Base-by-base conservation (phyloP, 2,888 invertebrate genomes). In the Nematopogon swammerdamellus region DNA sequence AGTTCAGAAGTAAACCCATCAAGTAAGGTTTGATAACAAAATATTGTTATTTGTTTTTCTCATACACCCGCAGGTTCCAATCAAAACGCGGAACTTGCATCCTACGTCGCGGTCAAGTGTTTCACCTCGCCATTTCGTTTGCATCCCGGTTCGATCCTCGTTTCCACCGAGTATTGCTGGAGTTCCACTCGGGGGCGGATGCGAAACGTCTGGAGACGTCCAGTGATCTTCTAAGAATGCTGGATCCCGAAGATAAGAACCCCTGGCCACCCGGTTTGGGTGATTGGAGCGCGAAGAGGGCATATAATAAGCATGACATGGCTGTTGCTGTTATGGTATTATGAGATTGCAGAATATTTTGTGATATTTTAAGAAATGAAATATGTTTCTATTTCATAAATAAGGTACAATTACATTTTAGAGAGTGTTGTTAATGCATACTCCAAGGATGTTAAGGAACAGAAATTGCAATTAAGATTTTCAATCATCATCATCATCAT, bases 31-130 rank as follows among this genome's bases (percentile, higher is more conserved):
- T 25, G 8, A 25, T 25, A 25, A 25, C 5, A 25, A 25, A 25
- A 25, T 25, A 25, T 25, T 25, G 8, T 25, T 25, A 25, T 25
- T 25, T 25, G 8, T 25, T 25, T 25, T n/a, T n/a, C n/a, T n/a
- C n/a, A n/a, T n/a, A n/a, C n/a, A n/a, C n/a, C 25, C 25, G 25
- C 57, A 53, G 84, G 51, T 72, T 82, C 1, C 72, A 82, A 49
- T 61, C 72, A 52, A 72, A 80, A 19, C 69, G 73, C 48, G 75
- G 82, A 3, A 73, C 70, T 1, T 72, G 83, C 1, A 75, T 87
- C 18, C 64, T 87, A 2, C 70, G 87, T 30, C 70, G 87, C 45
- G 87, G 86, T 1, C 79, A 83, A 55, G 65, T 74, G n/a, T 87
- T 88, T 61, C 77, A 73, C 47, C 57, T 86, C 45, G 80, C 79